phyloP scores from a whole-genome alignment of 2,797 vertebrate genomes.

The Florisuga fusca region DNA sequence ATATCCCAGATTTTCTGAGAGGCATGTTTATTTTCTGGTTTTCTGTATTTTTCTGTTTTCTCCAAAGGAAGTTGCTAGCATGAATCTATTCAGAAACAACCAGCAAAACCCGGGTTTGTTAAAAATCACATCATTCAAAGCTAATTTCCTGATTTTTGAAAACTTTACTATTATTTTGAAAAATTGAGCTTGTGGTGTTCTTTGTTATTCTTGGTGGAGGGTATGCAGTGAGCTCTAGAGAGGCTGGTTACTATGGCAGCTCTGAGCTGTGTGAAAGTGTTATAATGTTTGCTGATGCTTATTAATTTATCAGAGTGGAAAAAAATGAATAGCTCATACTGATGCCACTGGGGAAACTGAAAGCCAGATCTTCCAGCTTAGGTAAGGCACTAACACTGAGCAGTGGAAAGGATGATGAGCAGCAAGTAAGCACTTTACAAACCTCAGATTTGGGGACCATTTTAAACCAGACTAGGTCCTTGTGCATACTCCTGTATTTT shows the following conservation, averaged over 20 bases:
- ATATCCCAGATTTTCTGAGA: neutral
- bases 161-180: slow-evolving; percentile 13
- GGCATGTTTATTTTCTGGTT: neutral
- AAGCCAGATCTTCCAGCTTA: neutral
- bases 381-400: neutral
- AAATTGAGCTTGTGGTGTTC: neutral
- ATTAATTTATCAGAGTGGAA: slow-evolving; percentile 68
- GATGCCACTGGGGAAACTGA: slow-evolving; percentile 32
- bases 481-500: neutral
- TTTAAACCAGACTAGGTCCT: neutral
- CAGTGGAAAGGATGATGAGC: neutral
- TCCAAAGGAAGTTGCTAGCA: neutral
- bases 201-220: neutral
- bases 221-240: neutral
- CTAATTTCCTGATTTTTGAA: neutral
- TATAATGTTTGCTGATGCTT: slow-evolving; percentile 64
- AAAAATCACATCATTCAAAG: neutral
- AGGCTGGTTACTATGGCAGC: slow-evolving; percentile 60
- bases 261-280: slow-evolving; percentile 38
- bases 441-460: neutral
- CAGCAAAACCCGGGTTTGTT: neutral
- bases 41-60: neutral
- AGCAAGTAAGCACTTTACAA: neutral
- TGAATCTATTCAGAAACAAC: neutral
- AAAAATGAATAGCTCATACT: slow-evolving; percentile 35